A percentile compares a stretch with the other conserved stretches of the same genome.
Evolutionary conservation across 2,113 vertebrate genomes (phyloP).

Genomic region (Saccopteryx bilineata): DNA sequence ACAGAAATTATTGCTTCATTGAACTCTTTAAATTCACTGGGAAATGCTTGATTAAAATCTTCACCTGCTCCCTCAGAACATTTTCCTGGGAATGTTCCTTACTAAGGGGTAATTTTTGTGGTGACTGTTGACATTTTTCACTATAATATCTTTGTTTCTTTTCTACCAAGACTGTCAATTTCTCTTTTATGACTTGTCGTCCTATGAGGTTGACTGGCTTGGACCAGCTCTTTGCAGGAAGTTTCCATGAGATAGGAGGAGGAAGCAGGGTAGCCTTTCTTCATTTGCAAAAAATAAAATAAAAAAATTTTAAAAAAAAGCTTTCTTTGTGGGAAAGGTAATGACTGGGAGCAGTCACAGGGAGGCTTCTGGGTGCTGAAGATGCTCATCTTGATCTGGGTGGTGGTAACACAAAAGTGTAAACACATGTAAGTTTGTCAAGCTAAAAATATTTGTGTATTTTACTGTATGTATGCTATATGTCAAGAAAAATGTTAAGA

Average conservation of each 20-base stretch:
- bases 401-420: neutral
- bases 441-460: neutral
- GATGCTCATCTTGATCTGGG: neutral
- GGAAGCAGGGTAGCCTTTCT: neutral
- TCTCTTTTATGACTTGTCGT: neutral
- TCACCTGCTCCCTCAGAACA: conserved; percentile 35
- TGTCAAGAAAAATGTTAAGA: neutral
- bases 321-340: neutral
- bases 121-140: neutral
- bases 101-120: neutral
- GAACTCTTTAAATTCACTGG: conserved; percentile 27
- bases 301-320: too few species aligned
- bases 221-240: neutral
- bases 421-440: neutral
- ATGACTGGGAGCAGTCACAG: neutral
- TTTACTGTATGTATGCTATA: neutral
- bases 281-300: neutral
- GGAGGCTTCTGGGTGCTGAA: neutral
- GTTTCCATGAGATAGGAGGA: neutral
- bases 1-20: conserved; percentile 45
- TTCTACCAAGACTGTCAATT: neutral
- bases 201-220: neutral
- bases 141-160: neutral
- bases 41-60: conserved; percentile 18
- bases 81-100: neutral